A percentile compares a stretch with the other conserved stretches of the same genome.
These are phyloP conservation scores for Phyllotreta striolata DNA, from an alignment of 2,888 invertebrate species.

Conservation along the genomic window DNA sequence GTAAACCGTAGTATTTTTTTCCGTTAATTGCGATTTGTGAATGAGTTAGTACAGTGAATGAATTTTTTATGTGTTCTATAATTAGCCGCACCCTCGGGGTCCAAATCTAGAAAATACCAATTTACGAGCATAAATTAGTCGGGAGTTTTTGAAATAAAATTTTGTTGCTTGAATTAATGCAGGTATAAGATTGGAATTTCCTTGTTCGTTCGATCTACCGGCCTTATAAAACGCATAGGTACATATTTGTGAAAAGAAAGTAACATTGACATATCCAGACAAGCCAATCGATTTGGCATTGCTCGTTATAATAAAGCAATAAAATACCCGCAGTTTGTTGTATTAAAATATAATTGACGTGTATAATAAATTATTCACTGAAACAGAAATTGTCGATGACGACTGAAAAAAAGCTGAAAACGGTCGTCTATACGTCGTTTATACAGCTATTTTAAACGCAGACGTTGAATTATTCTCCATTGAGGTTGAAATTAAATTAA, in stretches of 20 bases:
- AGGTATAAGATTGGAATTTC: too few species aligned
- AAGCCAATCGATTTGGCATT: conserved; percentile 36
- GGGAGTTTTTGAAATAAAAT: neutral
- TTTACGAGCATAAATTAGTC: neutral
- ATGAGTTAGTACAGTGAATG: conserved; percentile 1
- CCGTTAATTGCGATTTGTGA: conserved; percentile 13
- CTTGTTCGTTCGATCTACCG: neutral
- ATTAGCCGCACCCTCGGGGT: too few species aligned
- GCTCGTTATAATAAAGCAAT: conserved; percentile 39
- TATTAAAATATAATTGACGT: conserved; percentile 41
- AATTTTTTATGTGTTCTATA: neutral
- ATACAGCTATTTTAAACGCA: conserved; percentile 26
- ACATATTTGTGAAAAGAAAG: conserved; percentile 31
- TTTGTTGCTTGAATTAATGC: too few species aligned
- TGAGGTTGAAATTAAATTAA: conserved; percentile 11
- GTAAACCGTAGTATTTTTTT: conserved; percentile 30
- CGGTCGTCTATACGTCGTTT: conserved; percentile 15
- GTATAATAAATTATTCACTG: conserved; percentile 36
- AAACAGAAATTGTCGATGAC: conserved; percentile 27
- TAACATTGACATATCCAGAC: conserved; percentile 37
- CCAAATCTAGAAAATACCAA: neutral
- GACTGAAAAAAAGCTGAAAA: conserved; percentile 23
- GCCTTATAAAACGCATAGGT: conserved; percentile 18
- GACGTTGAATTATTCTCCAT: conserved; percentile 17
- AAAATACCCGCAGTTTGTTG: conserved; percentile 36